Evolutionary conservation across 1,140 invertebrate genomes (phyloP).

Genomic region (Dendroctonus valens): DNA sequence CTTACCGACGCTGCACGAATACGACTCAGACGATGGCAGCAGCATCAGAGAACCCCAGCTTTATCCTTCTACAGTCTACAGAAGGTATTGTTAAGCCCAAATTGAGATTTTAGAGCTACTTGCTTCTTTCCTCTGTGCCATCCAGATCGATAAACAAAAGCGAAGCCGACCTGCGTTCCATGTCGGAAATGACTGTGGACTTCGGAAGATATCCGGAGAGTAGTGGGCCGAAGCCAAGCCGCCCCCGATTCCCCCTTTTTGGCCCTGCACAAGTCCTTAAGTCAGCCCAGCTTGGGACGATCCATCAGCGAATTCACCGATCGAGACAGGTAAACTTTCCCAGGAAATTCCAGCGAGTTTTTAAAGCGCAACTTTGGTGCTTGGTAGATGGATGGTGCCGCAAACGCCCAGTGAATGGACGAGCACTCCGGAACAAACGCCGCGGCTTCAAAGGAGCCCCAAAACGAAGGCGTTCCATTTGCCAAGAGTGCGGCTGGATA

Average conservation of each 20-base stretch:
- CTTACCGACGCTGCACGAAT: slow-evolving; percentile 80
- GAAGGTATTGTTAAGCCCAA: slow-evolving; percentile 43
- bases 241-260: slow-evolving; percentile 46
- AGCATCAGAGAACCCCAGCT: slow-evolving; percentile 60
- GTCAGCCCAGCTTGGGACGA: slow-evolving; percentile 76
- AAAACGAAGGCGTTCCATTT: slow-evolving; percentile 35
- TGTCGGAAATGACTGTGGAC: slow-evolving; percentile 87
- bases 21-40: slow-evolving; percentile 77
- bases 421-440: slow-evolving; percentile 45
- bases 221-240: slow-evolving; percentile 56
- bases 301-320: slow-evolving; percentile 83
- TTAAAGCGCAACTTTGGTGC: not conserved
- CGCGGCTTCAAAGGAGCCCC: slow-evolving; percentile 44
- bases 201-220: slow-evolving; percentile 68
- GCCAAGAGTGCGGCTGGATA: slow-evolving; percentile 27
- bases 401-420: slow-evolving; percentile 53
- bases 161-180: slow-evolving; percentile 69
- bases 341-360: not conserved
- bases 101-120: too few relatives aligned
- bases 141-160: slow-evolving; percentile 57
- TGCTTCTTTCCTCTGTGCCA: too few relatives aligned
- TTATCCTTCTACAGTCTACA: slow-evolving; percentile 45
- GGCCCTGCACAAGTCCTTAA: slow-evolving; percentile 63
- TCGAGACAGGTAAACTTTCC: slow-evolving; percentile 13
- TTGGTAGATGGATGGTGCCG: slow-evolving; percentile 63